Evolutionary conservation across 92 coral and sea anemone species (phyloP).

Genomic region (Parazoanthus darwini): DNA sequence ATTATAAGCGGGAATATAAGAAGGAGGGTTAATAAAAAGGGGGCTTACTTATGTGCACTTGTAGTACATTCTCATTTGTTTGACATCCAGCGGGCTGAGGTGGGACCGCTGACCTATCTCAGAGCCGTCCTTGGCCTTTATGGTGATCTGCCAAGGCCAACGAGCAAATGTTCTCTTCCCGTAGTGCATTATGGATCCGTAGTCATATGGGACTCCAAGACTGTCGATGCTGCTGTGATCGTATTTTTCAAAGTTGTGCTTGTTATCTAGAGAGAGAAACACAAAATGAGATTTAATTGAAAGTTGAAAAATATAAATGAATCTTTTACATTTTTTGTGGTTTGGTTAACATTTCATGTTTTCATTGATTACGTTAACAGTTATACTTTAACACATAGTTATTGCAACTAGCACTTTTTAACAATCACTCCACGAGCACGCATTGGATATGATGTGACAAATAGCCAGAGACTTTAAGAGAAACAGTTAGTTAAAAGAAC

Average conservation of each 20-base stretch:
- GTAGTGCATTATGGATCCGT: conserved; percentile 95
- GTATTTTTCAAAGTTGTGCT: conserved; percentile 85
- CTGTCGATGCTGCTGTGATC: conserved; percentile 78
- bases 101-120: conserved; percentile 93
- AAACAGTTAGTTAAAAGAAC: too few species aligned
- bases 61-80: conserved; percentile 84
- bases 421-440: too few species aligned
- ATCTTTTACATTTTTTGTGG: not conserved
- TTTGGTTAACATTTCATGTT: too few species aligned
- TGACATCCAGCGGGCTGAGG: conserved; percentile 81
- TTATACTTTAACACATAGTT: too few species aligned
- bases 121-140: conserved; percentile 71
- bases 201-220: conserved; percentile 86
- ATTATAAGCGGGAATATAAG: too few species aligned
- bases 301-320: not conserved
- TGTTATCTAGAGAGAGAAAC: conserved; percentile 48
- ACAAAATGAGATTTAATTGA: not conserved
- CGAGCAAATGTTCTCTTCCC: conserved; percentile 83
- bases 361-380: too few species aligned
- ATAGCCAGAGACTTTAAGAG: too few species aligned
- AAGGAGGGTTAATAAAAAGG: too few species aligned
- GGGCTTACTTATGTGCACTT: conserved; percentile 45
- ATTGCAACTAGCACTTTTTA: too few species aligned
- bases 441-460: too few species aligned
- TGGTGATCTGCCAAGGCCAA: conserved; percentile 94